Evolutionary conservation across 1,140 invertebrate genomes (phyloP), one percentile per base, ranked within the genome.

Genomic region (Olivierus martensii): DNA sequence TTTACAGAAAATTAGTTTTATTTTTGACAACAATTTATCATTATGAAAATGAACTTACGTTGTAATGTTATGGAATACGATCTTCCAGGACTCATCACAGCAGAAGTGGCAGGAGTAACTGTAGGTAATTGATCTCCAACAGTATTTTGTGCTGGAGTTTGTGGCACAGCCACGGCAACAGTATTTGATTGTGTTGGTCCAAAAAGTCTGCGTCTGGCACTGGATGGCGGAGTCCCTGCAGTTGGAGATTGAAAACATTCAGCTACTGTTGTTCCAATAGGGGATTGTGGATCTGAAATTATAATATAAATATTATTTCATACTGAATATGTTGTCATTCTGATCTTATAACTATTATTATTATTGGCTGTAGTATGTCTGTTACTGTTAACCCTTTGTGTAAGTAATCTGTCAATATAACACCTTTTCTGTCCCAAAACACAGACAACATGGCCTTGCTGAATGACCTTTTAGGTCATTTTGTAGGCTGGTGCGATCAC

Each of bases 191-290:
- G n/a, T 4, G 52, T 53, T 7, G 60, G 42, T 14, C 53, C 57
- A 59, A 72, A 72, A 7, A 72, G 62, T 10, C 65, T 60, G 7
- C 70, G 61, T 53, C 67, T 66, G 36, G 68, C 67, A 60, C 57
- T 67, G 3, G 69, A 66, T 22, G 66, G 63, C 6, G 63, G 37
- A 34, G 52, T 41, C 18, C 47, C 49, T 2, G 46, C 63, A 28
- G 28, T 28, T 2, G 69, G 69, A 2, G 70, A 72, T 28, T 65
- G 65, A 53, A 71, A 71, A 17, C 68, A 51, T 46, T 71, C 70
- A 28, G 63, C 56, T 14, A 64, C 63, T 3, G 67, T 64, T 1
- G 63, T 60, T 10, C 63, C 62, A 3, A 64, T 57, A n/a, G 70
- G 69, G 3, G 69, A 70, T 48, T 60, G 61, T 2, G 65, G 63